Evolutionary conservation across 2,888 invertebrate genomes (phyloP).

Genomic region (Taenaris catops): DNA sequence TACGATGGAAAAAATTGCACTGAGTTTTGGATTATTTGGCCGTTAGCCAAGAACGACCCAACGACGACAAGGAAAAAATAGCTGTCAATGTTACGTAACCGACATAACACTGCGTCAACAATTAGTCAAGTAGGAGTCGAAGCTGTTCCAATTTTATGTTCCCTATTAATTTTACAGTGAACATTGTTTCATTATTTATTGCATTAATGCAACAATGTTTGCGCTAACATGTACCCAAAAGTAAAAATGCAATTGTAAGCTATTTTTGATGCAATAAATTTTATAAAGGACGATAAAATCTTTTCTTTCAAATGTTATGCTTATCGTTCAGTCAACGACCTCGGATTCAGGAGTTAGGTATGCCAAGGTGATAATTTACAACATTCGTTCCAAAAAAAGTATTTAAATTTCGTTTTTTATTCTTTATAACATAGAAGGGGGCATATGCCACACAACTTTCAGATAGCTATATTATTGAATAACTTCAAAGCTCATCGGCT

Average conservation of each 20-base stretch:
- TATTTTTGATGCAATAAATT: conserved; percentile 15
- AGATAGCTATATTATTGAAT: too few relatives aligned
- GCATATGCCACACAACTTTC: too few relatives aligned
- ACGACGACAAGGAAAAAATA: conserved; percentile 70
- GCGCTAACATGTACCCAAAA: neutral
- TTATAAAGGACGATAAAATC: conserved; percentile 18
- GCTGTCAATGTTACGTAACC: conserved; percentile 54
- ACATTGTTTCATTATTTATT: neutral
- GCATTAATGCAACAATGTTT: too few relatives aligned
- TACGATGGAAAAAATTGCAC: conserved; percentile 22
- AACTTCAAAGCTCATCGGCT: too few relatives aligned
- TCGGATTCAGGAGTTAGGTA: conserved; percentile 49
- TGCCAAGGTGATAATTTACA: conserved; percentile 57
- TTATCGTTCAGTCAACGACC: conserved; percentile 56
- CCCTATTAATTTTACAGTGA: neutral
- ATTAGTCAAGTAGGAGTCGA: conserved; percentile 12
- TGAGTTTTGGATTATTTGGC: conserved; percentile 49
- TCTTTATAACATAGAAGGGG: too few relatives aligned
- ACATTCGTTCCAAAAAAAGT: conserved; percentile 33
- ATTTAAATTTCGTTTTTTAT: conserved; percentile 10
- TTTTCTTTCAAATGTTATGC: conserved; percentile 29
- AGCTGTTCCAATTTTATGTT: conserved; percentile 6
- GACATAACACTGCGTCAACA: conserved; percentile 29
- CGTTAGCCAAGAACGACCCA: conserved; percentile 57
- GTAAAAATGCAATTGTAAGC: conserved; percentile 15